A percentile compares a stretch with the other conserved stretches of the same genome.
Conservation (phyloP, 1,140 invertebrate species). For the Cotesia vestalis region DNA sequence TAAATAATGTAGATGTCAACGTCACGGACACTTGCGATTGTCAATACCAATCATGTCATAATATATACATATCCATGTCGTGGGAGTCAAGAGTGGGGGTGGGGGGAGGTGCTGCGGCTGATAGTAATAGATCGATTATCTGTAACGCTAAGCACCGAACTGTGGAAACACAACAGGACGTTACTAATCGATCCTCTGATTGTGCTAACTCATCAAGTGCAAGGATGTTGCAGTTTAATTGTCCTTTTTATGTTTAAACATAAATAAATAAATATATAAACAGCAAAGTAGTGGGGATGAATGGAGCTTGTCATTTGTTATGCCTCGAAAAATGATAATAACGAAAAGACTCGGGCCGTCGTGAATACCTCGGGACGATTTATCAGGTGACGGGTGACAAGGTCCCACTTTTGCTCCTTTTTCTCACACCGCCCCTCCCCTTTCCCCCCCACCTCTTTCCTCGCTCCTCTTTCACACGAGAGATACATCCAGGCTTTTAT, state of each 20-base stretch:
- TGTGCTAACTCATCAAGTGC: too few relatives aligned
- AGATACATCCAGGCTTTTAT: too few relatives aligned
- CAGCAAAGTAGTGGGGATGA: too few relatives aligned
- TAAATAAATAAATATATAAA: too few relatives aligned
- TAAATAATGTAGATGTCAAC: slow-evolving; percentile 29
- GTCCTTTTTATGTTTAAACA: too few relatives aligned
- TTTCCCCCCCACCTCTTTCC: neutral
- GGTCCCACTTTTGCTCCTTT: neutral
- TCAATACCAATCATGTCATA: slow-evolving; percentile 53
- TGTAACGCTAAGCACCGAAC: slow-evolving; percentile 8
- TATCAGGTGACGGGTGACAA: slow-evolving; percentile 45
- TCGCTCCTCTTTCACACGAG: neutral
- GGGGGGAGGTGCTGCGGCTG: slow-evolving; percentile 45
- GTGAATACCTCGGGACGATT: slow-evolving; percentile 42
- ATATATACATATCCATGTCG: too few relatives aligned
- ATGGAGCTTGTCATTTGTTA: slow-evolving; percentile 56
- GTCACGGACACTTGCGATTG: slow-evolving; percentile 54
- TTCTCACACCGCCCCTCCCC: neutral
- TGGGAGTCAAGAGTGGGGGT: neutral
- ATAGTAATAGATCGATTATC: slow-evolving; percentile 52
- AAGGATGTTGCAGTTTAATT: too few relatives aligned
- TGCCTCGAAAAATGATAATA: slow-evolving; percentile 54
- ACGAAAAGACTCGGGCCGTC: slow-evolving; percentile 28
- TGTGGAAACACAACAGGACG: neutral
- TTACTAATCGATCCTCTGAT: too few relatives aligned